Conservation (phyloP, 2,113 vertebrate genomes). For the Acanthisitta chloris region DNA sequence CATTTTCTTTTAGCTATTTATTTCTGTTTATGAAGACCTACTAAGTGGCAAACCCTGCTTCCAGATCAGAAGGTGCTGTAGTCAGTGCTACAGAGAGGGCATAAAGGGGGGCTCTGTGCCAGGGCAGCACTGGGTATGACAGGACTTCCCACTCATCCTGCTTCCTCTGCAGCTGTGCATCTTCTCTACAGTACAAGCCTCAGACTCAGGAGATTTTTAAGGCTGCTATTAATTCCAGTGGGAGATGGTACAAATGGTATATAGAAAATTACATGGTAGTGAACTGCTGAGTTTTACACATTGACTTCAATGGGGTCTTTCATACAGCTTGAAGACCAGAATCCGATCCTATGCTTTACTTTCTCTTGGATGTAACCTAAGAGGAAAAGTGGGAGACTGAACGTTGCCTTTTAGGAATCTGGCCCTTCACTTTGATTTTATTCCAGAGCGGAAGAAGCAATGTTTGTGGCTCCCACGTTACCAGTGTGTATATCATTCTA, state of each 20-base stretch:
- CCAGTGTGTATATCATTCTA: neutral
- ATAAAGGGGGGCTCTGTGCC: neutral
- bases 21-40: neutral
- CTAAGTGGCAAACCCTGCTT: neutral
- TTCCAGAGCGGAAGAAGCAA: constrained; percentile 40
- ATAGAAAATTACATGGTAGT: neutral
- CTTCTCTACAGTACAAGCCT: neutral
- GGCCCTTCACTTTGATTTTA: constrained; percentile 11
- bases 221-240: neutral
- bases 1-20: neutral
- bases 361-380: constrained; percentile 41
- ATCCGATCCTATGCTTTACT: constrained; percentile 15
- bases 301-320: constrained; percentile 29
- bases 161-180: neutral
- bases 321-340: neutral
- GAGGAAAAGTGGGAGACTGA: constrained; percentile 30
- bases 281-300: constrained; percentile 16
- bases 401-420: constrained; percentile 15
- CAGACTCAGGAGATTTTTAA: neutral
- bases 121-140: neutral
- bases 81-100: accelerated
- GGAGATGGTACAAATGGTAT: neutral
- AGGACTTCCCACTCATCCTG: neutral
- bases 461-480: constrained; percentile 4
- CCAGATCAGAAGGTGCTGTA: neutral